Evolutionary conservation across 2,797 vertebrate species (phyloP).

Genomic region (Astyanax mexicanus): DNA sequence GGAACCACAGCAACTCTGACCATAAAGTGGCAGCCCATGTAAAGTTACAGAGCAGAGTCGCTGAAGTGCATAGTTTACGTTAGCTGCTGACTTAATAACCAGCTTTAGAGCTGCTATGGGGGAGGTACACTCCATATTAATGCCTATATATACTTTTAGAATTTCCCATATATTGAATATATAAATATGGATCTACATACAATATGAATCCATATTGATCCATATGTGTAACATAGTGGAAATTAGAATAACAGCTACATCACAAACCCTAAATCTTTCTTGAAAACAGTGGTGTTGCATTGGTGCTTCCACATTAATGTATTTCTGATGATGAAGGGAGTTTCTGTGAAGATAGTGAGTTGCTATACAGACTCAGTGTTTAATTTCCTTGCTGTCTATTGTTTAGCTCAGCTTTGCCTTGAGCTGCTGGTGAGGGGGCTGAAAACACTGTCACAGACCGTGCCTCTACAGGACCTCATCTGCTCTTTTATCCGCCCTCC

Average conservation of each 20-base stretch:
- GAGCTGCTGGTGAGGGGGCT: constrained; percentile 72
- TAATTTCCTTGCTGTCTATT: constrained; percentile 77
- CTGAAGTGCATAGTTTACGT: too few relatives aligned
- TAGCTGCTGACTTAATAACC: too few relatives aligned
- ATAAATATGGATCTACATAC: too few relatives aligned
- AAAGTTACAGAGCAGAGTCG: neutral
- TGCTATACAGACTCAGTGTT: constrained; percentile 53
- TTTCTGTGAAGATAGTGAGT: constrained; percentile 39
- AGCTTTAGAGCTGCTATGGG: too few relatives aligned
- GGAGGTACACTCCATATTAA: too few relatives aligned
- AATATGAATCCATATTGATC: too few relatives aligned
- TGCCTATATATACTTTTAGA: too few relatives aligned
- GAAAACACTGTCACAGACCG: constrained; percentile 79
- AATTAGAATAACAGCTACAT: constrained; percentile 2
- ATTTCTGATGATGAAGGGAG: constrained; percentile 49
- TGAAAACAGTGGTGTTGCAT: constrained; percentile 41
- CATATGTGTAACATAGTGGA: too few relatives aligned
- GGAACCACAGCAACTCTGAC: too few relatives aligned
- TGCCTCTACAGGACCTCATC: constrained; percentile 77
- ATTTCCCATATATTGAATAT: too few relatives aligned
- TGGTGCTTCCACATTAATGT: constrained; percentile 62
- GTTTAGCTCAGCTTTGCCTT: constrained; percentile 74
- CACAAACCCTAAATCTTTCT: constrained; percentile 53
- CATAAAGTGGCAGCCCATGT: too few relatives aligned
- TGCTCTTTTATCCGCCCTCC: constrained; percentile 72